Percentiles rank a stretch among this genome's conserved stretches.
phyloP scores from a whole-genome alignment of 1,140 invertebrate genomes.

The Tetramorium alpestre region DNA sequence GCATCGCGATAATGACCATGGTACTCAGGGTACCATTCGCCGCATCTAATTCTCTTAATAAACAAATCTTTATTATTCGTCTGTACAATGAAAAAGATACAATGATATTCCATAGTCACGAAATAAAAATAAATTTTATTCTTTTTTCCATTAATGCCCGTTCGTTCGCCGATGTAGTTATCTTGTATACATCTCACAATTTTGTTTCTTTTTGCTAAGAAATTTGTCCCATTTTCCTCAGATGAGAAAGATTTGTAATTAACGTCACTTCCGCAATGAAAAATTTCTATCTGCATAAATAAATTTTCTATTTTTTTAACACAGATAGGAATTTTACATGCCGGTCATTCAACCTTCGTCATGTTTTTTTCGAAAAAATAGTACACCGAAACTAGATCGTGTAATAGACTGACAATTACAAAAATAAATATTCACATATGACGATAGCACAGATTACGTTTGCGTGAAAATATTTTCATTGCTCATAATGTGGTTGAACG shows the following conservation, averaged over 20 bases:
- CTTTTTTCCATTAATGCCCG: not conserved
- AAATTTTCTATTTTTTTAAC: not conserved
- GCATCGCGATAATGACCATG: conserved; percentile 34
- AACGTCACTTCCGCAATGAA: not conserved
- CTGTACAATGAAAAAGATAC: not conserved
- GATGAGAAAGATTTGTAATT: not conserved
- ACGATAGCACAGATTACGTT: conserved; percentile 5
- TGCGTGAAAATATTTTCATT: conserved; percentile 30
- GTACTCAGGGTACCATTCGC: conserved; percentile 12
- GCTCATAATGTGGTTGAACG: conserved; percentile 8
- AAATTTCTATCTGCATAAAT: not conserved
- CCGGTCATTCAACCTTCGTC: not conserved
- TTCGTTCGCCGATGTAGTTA: not conserved
- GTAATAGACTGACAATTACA: not conserved
- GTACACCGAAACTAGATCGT: not conserved
- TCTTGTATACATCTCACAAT: not conserved
- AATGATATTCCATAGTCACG: not conserved
- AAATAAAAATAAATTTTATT: not conserved
- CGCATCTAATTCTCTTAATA: conserved; percentile 37
- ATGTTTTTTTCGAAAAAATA: conserved; percentile 6
- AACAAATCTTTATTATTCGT: conserved; percentile 53
- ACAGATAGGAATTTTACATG: not conserved
- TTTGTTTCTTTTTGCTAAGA: not conserved
- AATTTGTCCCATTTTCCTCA: not conserved
- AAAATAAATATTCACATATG: conserved; percentile 19